phyloP scores from a whole-genome alignment of 2,113 vertebrate species.

The Ceyx cyanopectus region DNA sequence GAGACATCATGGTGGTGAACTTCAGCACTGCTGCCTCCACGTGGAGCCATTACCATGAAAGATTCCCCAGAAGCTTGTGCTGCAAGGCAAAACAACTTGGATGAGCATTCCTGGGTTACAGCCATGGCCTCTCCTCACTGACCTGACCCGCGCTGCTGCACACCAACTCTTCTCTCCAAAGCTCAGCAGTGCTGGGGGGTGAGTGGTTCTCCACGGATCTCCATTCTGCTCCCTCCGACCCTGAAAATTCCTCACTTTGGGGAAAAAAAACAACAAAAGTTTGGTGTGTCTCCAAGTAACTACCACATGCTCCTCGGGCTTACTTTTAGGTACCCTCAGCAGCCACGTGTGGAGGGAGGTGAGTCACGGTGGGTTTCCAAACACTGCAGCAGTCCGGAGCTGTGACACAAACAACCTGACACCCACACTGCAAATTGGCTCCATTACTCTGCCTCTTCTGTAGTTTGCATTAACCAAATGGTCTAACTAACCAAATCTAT shows the following conservation, averaged over 20 bases:
- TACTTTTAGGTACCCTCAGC: background rate
- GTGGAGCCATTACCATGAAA: accelerated
- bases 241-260: background rate
- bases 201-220: accelerated
- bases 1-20: background rate
- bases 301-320: background rate
- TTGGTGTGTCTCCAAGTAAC: background rate
- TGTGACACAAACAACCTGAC: background rate
- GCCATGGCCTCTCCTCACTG: background rate
- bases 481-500: accelerated
- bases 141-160: accelerated
- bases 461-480: background rate
- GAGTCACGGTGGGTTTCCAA: background rate
- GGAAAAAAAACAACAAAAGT: background rate
- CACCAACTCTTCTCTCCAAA: accelerated
- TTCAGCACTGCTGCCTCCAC: background rate
- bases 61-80: background rate
- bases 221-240: background rate
- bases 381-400: accelerated
- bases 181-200: background rate
- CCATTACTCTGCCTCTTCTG: background rate
- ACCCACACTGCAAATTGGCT: background rate
- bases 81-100: background rate
- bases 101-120: accelerated
- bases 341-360: background rate